phyloP scores from a whole-genome alignment of 1,140 invertebrate species.

The Neodiprion pinetum region DNA sequence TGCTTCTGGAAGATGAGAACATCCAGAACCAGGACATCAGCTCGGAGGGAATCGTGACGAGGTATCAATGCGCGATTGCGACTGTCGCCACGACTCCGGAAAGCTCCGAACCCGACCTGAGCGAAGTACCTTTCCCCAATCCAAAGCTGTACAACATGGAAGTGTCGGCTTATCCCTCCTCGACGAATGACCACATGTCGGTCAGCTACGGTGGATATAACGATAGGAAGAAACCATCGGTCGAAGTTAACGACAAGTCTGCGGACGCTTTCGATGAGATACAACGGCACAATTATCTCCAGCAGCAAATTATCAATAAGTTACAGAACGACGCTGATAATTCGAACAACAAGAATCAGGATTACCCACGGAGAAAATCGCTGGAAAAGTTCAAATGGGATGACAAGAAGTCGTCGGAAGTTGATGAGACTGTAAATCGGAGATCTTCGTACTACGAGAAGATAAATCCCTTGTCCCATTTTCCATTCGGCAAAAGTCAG shows the following conservation, averaged over 20 bases:
- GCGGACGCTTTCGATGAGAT: slow-evolving; percentile 40
- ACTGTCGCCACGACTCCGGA: slow-evolving; percentile 45
- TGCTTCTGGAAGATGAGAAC: slow-evolving; percentile 37
- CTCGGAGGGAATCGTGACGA: slow-evolving; percentile 50
- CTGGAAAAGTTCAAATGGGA: not conserved
- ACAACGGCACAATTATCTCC: slow-evolving; percentile 53
- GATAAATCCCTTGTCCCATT: slow-evolving; percentile 28
- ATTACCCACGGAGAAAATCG: not conserved
- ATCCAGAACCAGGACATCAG: slow-evolving; percentile 58
- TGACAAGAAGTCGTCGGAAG: not conserved
- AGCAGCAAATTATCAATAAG: slow-evolving; percentile 47
- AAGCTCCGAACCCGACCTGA: slow-evolving; percentile 25
- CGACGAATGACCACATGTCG: not conserved
- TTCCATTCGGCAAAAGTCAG: slow-evolving; percentile 21
- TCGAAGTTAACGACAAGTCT: not conserved
- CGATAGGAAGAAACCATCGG: not conserved
- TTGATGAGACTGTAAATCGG: not conserved
- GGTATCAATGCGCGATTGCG: slow-evolving; percentile 52
- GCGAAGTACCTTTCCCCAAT: not conserved
- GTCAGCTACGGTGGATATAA: not conserved
- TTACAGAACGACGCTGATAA: slow-evolving; percentile 35
- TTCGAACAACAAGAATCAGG: slow-evolving; percentile 10
- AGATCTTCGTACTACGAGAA: not conserved
- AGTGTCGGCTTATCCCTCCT: not conserved
- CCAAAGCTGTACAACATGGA: not conserved